A percentile compares a stretch with the other conserved stretches of the same genome.
These are phyloP conservation scores for Chaetura pelagica DNA, from an alignment of 2,113 vertebrate species.

Conservation along the genomic window DNA sequence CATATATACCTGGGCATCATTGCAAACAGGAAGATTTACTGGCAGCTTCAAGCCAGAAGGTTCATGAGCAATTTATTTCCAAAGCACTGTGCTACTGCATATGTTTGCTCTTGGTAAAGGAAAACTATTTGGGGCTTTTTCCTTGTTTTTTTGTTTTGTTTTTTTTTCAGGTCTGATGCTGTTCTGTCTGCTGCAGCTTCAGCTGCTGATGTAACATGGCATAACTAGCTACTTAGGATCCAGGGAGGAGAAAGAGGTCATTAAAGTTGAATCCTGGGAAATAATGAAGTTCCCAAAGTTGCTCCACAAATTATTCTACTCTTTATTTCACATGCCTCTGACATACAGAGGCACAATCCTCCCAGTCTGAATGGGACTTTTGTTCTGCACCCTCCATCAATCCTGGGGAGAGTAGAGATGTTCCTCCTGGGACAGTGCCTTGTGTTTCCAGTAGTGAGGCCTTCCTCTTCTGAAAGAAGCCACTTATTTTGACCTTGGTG, in stretches of 20 bases:
- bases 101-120: slow-evolving; percentile 9
- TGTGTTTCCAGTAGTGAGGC: neutral
- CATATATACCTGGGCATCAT: slow-evolving; percentile 30
- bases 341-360: neutral
- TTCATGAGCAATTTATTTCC: slow-evolving; percentile 42
- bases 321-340: neutral
- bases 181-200: neutral
- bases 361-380: neutral
- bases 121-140: neutral
- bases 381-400: neutral
- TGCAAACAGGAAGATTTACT: slow-evolving; percentile 41
- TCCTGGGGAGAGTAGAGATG: neutral
- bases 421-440: neutral
- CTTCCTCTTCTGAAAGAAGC: neutral
- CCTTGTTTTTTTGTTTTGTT: too few relatives aligned
- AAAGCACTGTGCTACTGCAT: neutral
- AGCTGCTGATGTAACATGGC: neutral
- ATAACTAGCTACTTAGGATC: neutral
- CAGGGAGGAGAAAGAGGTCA: neutral
- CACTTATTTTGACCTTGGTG: neutral
- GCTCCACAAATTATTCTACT: neutral
- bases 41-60: slow-evolving; percentile 28
- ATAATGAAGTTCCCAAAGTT: neutral
- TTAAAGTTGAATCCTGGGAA: neutral
- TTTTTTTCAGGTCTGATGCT: neutral